A percentile compares a stretch with the other conserved stretches of the same genome.
Conservation (phyloP, 1,140 invertebrate genomes). For the Calliphora vicina region DNA sequence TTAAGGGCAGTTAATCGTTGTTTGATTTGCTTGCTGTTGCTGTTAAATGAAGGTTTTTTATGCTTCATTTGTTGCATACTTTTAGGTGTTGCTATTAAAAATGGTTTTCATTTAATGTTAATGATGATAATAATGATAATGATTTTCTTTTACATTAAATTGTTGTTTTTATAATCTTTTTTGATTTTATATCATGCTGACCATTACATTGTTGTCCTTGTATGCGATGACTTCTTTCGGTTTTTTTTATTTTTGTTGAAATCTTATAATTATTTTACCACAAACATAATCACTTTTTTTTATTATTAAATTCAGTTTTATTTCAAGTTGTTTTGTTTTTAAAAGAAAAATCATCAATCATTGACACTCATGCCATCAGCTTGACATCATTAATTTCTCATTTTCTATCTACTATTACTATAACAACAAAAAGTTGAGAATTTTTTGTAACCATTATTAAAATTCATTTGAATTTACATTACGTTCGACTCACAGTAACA, state of each 20-base stretch:
- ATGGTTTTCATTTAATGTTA: not conserved
- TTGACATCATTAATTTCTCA: not conserved
- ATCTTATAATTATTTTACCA: not conserved
- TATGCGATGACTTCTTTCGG: no score
- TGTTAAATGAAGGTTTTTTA: not conserved
- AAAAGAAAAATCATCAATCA: not conserved
- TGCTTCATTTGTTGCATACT: conserved; percentile 15
- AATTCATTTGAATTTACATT: not conserved
- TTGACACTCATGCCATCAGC: not conserved
- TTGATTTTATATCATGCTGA: not conserved
- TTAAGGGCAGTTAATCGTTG: conserved; percentile 30
- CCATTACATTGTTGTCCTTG: not conserved
- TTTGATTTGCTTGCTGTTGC: not conserved
- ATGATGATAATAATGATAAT: not conserved
- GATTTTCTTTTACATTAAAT: not conserved
- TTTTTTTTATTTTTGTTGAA: not conserved
- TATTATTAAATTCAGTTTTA: not conserved
- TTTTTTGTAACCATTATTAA: not conserved
- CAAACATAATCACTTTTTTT: not conserved
- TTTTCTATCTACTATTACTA: not conserved
- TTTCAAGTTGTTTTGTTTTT: not conserved
- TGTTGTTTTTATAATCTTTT: not conserved
- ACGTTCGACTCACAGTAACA: not conserved
- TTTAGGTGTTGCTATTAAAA: not conserved
- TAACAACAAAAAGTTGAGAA: not conserved